A percentile compares a stretch with the other conserved stretches of the same genome.
Conservation (phyloP, 1,140 invertebrate species). For the Drosophila bocqueti region DNA sequence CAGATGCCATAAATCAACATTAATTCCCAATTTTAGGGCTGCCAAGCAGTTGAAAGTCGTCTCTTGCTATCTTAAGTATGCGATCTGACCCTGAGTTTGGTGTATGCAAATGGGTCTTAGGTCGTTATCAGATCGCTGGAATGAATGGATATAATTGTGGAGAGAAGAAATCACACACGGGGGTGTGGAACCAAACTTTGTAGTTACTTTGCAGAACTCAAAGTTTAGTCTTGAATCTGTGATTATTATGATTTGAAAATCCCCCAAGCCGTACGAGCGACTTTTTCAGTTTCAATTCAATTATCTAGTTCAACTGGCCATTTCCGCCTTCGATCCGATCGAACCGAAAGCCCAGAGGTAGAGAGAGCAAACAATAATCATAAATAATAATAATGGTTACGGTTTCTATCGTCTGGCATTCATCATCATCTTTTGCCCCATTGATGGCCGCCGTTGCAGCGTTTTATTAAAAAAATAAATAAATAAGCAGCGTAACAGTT, state of each 20-base stretch:
- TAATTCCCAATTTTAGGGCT: not conserved
- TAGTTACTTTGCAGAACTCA: not conserved
- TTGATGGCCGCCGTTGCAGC: slow-evolving; percentile 31
- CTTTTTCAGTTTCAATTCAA: slow-evolving; percentile 23
- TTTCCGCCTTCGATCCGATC: slow-evolving; percentile 32
- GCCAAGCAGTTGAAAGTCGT: slow-evolving; percentile 9
- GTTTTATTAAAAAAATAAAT: slow-evolving; percentile 66
- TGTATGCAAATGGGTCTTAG: slow-evolving; percentile 6
- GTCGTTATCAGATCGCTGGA: slow-evolving; percentile 10
- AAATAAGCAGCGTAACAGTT: slow-evolving; percentile 68
- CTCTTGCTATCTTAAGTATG: not conserved
- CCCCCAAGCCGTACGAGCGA: not conserved
- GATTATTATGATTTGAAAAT: not conserved
- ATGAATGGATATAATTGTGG: slow-evolving; percentile 5
- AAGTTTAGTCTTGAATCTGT: not conserved
- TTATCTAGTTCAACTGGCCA: slow-evolving; percentile 46
- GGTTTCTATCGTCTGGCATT: slow-evolving; percentile 36
- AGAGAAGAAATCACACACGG: not conserved
- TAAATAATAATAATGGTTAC: slow-evolving; percentile 58
- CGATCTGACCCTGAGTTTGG: slow-evolving; percentile 18
- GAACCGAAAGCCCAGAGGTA: not conserved
- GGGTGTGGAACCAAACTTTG: not conserved
- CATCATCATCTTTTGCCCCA: slow-evolving; percentile 17
- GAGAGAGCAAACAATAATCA: slow-evolving; percentile 40
- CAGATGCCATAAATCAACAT: slow-evolving; percentile 21